phyloP scores from a whole-genome alignment of 1,140 invertebrate species.

The Bombus turneri region DNA sequence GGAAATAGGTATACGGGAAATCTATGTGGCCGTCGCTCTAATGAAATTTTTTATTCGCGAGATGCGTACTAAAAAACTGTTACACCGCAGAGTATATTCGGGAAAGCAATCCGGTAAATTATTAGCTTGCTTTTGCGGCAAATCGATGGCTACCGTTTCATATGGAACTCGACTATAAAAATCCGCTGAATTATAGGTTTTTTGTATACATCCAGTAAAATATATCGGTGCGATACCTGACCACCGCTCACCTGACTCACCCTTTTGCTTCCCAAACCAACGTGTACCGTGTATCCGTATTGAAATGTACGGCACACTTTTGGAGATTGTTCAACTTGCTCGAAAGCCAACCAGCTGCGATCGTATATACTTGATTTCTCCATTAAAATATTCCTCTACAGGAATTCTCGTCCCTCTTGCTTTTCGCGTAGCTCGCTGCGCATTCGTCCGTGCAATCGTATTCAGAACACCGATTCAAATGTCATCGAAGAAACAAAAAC shows the following conservation, averaged over 20 bases:
- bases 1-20: slow-evolving; percentile 8
- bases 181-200: slow-evolving; percentile 59
- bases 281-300: slow-evolving; percentile 32
- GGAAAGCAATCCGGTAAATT: slow-evolving; percentile 26
- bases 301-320: slow-evolving; percentile 59
- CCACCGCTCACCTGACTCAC: slow-evolving; percentile 15
- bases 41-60: slow-evolving; percentile 45
- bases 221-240: slow-evolving; percentile 29
- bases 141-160: slow-evolving; percentile 53
- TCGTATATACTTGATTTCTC: slow-evolving; percentile 63
- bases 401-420: slow-evolving; percentile 15
- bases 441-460: background rate
- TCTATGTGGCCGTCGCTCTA: slow-evolving; percentile 30
- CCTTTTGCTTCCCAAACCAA: background rate
- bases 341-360: slow-evolving; percentile 39
- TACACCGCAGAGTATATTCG: background rate
- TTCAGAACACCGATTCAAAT: background rate
- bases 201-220: slow-evolving; percentile 7
- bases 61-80: slow-evolving; percentile 35
- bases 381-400: slow-evolving; percentile 59
- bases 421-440: slow-evolving; percentile 11
- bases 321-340: slow-evolving; percentile 49
- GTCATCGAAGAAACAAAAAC: too few relatives aligned
- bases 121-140: slow-evolving; percentile 45
- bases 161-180: slow-evolving; percentile 52